Percentiles rank a stretch among this genome's conserved stretches.
Evolutionary conservation across 2,888 invertebrate genomes (phyloP).

Genomic region (Coecobrya sp.): DNA sequence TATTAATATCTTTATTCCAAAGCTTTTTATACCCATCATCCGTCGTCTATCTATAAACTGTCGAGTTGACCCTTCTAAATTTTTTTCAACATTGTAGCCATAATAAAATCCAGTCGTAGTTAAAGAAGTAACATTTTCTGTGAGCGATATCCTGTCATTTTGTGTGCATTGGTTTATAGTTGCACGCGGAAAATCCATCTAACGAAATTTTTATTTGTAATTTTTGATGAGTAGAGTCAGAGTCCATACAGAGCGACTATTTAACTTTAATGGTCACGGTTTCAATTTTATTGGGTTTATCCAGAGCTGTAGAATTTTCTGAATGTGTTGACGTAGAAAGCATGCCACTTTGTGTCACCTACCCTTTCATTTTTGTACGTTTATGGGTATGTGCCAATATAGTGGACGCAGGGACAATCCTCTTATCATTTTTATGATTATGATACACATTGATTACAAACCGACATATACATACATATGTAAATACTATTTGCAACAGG

Average conservation of each 20-base stretch:
- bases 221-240: background rate
- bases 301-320: too few relatives aligned
- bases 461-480: too few relatives aligned
- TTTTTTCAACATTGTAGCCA: background rate
- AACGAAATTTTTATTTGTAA: background rate
- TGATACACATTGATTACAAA: too few relatives aligned
- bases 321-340: too few relatives aligned
- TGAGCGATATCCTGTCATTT: background rate
- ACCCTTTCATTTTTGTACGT: too few relatives aligned
- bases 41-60: background rate
- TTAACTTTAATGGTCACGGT: background rate
- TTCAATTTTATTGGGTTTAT: too few relatives aligned
- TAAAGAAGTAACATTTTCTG: background rate
- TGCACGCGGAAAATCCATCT: background rate
- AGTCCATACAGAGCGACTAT: background rate
- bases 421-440: too few relatives aligned
- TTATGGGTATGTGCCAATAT: too few relatives aligned
- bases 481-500: too few relatives aligned
- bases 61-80: background rate
- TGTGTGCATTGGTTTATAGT: background rate
- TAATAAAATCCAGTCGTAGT: background rate
- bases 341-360: too few relatives aligned
- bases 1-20: background rate
- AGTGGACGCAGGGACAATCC: too few relatives aligned
- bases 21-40: background rate